phyloP scores from a whole-genome alignment of 2,113 vertebrate genomes.

The Sylvilagus bachmani region DNA sequence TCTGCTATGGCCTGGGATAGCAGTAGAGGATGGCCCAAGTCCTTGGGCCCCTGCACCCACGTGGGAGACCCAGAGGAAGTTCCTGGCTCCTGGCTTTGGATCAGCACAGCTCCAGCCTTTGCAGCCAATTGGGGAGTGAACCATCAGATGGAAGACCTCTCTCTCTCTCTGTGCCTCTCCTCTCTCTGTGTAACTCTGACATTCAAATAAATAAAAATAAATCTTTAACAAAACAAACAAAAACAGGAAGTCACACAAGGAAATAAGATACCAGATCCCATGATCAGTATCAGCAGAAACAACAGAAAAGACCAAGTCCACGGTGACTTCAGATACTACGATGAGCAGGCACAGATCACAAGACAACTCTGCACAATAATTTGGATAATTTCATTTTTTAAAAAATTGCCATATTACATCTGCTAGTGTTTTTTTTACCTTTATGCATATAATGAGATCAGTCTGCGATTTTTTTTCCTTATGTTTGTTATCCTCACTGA shows the following conservation, averaged over 20 bases:
- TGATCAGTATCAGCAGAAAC: neutral
- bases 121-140: no score
- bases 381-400: neutral
- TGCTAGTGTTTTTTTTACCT: neutral
- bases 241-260: neutral
- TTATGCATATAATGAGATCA: slow-evolving; percentile 29
- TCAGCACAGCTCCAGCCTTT: no score
- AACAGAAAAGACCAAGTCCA: neutral
- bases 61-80: no score
- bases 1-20: no score
- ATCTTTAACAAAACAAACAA: no score
- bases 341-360: neutral
- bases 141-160: no score
- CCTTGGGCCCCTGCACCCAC: no score
- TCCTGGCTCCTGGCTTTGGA: no score
- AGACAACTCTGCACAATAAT: neutral
- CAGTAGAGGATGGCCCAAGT: no score
- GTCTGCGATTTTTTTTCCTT: neutral
- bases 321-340: neutral
- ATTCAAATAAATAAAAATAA: no score
- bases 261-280: neutral
- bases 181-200: no score
- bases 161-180: no score
- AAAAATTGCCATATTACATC: neutral
- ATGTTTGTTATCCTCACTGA: neutral